Evolutionary conservation across 2,113 vertebrate species (phyloP), one percentile per base, ranked within the genome.

Genomic region (Cettia cetti): DNA sequence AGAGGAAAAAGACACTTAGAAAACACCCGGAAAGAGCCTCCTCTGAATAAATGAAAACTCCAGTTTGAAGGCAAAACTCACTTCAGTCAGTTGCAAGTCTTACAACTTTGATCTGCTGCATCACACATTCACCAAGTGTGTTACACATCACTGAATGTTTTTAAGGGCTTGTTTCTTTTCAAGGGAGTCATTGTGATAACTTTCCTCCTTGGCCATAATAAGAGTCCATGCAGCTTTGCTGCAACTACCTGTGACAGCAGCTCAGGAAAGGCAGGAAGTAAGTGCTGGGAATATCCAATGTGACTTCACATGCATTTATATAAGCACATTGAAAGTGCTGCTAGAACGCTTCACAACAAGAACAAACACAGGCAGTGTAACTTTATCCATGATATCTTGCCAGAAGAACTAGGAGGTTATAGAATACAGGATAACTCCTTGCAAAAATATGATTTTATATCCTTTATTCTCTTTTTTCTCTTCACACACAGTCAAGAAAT

Each of bases 71-170:
- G 42, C 1, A 0, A 84, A 84, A 22, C 27, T 66, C 7, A 2
- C 3, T 37, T 74, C 6, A 1, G 21, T 56, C 56, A 59, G 4
- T 12, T 44, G 21, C 8, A 81, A 71, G 40, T 26, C 14, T 49
- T 63, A 53, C 66, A 31, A 20, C 31, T 53, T 50, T 57, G 37
- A 31, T 87, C 54, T 60, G 31, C 72, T 44, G 30, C 13, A 52
- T 13, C 17, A 57, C 1, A 2, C 28, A 19, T 64, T 86, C 1
- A 1, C 27, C 23, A 42, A 23, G 4, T 2, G 2, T 61, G n/a
- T 22, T 53, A n/a, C 16, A 44, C 30, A n/a, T 30, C 71, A 52
- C 13, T 52, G 59, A 74, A 23, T 23, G 24, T 15, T 75, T 70
- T 70, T 44, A 78, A 44, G 33, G 27, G 17, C 22, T 40, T 44